These are phyloP conservation scores for Rhamphomyia laevipes DNA, from an alignment of 2,888 invertebrate genomes.

Conservation along the genomic window DNA sequence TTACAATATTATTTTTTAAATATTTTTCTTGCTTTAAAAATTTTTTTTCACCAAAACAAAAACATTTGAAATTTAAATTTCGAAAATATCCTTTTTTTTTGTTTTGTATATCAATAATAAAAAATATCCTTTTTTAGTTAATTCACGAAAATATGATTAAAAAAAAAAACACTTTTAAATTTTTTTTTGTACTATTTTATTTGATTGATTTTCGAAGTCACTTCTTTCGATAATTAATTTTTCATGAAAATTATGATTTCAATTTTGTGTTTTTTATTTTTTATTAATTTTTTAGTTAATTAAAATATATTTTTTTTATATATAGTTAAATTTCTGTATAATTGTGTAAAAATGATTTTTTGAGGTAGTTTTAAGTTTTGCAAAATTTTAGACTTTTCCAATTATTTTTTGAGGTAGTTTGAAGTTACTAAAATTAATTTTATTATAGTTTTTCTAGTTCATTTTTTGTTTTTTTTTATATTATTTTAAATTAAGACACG, in stretches of 20 bases:
- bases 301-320: slow-evolving; percentile 1
- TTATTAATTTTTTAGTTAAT: not conserved
- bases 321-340: slow-evolving; percentile 21
- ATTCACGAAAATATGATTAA: too few relatives aligned
- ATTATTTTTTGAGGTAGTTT: slow-evolving; percentile 10
- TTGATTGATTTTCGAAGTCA: slow-evolving; percentile 7
- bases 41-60: slow-evolving; percentile 1
- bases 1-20: not conserved
- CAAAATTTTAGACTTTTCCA: slow-evolving; percentile 12
- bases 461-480: slow-evolving; percentile 11
- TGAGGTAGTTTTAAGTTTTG: slow-evolving; percentile 8
- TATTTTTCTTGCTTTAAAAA: not conserved
- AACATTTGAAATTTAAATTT: slow-evolving; percentile 1
- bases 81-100: slow-evolving; percentile 7
- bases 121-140: too few relatives aligned
- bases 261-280: not conserved
- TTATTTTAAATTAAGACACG: not conserved
- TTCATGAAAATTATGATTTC: too few relatives aligned
- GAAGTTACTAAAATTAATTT: slow-evolving; percentile 26
- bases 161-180: slow-evolving; percentile 4
- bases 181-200: slow-evolving; percentile 1
- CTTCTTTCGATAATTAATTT: not conserved
- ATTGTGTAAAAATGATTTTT: slow-evolving; percentile 15
- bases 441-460: slow-evolving; percentile 16
- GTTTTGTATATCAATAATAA: too few relatives aligned